Conservation (phyloP, 2,888 invertebrate genomes). For the Camponotus fellah region DNA sequence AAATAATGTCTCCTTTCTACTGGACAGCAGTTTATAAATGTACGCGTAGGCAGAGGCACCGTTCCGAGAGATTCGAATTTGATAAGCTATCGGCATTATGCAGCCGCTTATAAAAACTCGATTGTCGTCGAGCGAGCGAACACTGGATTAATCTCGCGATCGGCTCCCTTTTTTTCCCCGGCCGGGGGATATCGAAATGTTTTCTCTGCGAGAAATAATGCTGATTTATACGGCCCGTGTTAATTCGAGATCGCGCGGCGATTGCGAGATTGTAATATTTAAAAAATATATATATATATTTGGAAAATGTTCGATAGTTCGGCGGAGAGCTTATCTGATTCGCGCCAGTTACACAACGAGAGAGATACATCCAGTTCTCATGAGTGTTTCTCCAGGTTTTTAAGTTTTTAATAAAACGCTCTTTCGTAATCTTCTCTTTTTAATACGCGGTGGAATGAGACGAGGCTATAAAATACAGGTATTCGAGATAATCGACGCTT, state of each 20-base stretch:
- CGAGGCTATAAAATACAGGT: slow-evolving; percentile 18
- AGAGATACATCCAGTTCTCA: slow-evolving; percentile 18
- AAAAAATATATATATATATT: slow-evolving; percentile 64
- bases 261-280: slow-evolving; percentile 64
- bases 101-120: slow-evolving; percentile 74
- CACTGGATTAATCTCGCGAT: slow-evolving; percentile 72
- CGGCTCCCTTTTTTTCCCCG: slow-evolving; percentile 45
- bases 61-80: slow-evolving; percentile 59
- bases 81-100: slow-evolving; percentile 75
- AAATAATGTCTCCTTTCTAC: slow-evolving; percentile 48
- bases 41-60: slow-evolving; percentile 41
- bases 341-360: slow-evolving; percentile 13
- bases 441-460: neutral
- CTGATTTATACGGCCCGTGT: slow-evolving; percentile 72
- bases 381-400: slow-evolving; percentile 41
- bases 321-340: slow-evolving; percentile 64
- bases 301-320: slow-evolving; percentile 60
- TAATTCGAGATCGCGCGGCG: slow-evolving; percentile 71
- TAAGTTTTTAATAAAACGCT: slow-evolving; percentile 41
- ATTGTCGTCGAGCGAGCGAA: slow-evolving; percentile 71
- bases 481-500: slow-evolving; percentile 7
- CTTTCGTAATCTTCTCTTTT: slow-evolving; percentile 33
- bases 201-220: slow-evolving; percentile 63
- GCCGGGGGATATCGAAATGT: slow-evolving; percentile 43
- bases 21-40: slow-evolving; percentile 38